Base-by-base conservation (phyloP, 2,888 invertebrate genomes). In the Pinctada fucata region DNA sequence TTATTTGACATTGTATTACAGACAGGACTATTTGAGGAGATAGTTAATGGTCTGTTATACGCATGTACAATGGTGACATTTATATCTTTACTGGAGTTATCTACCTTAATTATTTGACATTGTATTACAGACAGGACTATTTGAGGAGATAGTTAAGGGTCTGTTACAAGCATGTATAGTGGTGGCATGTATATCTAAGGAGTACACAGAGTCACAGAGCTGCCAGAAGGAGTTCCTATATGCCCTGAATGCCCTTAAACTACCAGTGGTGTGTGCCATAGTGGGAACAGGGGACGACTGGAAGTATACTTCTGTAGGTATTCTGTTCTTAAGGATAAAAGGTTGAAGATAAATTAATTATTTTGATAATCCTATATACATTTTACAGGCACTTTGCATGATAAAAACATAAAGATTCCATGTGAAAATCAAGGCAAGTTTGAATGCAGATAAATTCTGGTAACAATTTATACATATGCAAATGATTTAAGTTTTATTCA, bases 111-210 rank as follows among this genome's bases (percentile, higher is more conserved):
- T 31, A 31, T 31, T 31, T 31, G 31, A 58, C 13, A 10, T 6
- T 58, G 13, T 58, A 58, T 72, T 71, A 8, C 66, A 76, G 76
- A 63, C 45, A 64, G 72, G 76, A 16, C 79, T 91, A 71, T 89
- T 90, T 80, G 89, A 90, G 68, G 91, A 91, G 78, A 90, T 91
- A 50, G 88, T 88, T 47, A 89, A 88, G 67, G 91, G 90, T 3
- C 79, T 91, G 73, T 78, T 89, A 6, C 85, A 86, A 74, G 85
- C 88, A 50, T 81, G 83, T 51, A 81, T 91, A 10, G 85, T 90
- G 51, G 79, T 91, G 6, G 88, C 88, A 2, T 91, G 90, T 83
- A 88, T 91, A 45, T 90, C 90, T 3, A 90, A 91, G 69, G 86
- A 91, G 81, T 91, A 91, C 81, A 87, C 88, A 3, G 72, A 75